A percentile compares a stretch with the other conserved stretches of the same genome.
Conservation (phyloP, 2,113 vertebrate genomes). For the Ptyas mucosa region DNA sequence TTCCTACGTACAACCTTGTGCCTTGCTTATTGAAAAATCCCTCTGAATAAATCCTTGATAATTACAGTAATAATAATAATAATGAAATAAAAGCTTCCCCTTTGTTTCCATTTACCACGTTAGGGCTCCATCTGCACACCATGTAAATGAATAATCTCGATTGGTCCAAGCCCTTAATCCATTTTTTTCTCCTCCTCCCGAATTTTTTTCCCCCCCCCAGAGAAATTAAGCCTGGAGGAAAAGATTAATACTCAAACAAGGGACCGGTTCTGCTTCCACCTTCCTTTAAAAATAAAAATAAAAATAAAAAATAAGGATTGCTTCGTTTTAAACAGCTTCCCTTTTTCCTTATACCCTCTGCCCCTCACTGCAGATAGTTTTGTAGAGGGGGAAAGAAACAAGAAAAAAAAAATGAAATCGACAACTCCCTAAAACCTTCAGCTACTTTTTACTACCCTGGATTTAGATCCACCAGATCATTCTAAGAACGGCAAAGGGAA, state of each 20-base stretch:
- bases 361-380: neutral
- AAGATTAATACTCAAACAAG: conserved; percentile 61
- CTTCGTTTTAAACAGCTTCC: conserved; percentile 68
- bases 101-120: conserved; percentile 55
- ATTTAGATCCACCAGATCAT: neutral
- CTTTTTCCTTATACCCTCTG: neutral
- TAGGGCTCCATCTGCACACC: conserved; percentile 59
- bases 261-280: conserved; percentile 17
- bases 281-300: no score
- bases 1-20: neutral
- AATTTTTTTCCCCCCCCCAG: neutral
- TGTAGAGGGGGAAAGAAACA: no score
- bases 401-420: neutral
- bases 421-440: neutral
- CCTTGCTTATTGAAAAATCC: conserved; percentile 56
- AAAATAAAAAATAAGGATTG: conserved; percentile 50
- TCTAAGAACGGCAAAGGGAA: neutral
- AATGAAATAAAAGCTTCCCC: conserved; percentile 19
- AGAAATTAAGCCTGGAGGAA: conserved; percentile 54
- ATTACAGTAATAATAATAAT: neutral
- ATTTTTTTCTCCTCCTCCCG: conserved; percentile 51
- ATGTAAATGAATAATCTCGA: conserved; percentile 61
- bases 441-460: neutral
- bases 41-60: conserved; percentile 49
- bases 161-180: conserved; percentile 59